Percentiles rank a stretch among this genome's conserved stretches.
These are phyloP conservation scores for Ophonus ardosiacus DNA, from an alignment of 2,888 invertebrate genomes.

Conservation along the genomic window DNA sequence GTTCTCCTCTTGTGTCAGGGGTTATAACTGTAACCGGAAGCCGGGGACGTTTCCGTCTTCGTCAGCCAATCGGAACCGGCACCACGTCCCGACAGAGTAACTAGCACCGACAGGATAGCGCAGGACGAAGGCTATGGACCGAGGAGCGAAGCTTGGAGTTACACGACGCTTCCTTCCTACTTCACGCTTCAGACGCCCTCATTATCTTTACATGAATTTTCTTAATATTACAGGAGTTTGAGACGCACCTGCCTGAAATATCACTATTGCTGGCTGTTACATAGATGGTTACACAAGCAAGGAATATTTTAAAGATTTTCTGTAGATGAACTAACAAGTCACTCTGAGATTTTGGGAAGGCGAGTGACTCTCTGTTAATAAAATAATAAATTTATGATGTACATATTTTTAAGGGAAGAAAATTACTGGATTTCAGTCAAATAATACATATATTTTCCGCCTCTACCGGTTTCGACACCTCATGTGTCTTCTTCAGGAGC, in stretches of 20 bases:
- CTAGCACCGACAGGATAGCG: constrained; percentile 42
- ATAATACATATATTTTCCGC: too few relatives aligned
- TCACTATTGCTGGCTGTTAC: background rate
- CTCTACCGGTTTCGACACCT: too few relatives aligned
- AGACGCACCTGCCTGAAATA: background rate
- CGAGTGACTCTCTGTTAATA: too few relatives aligned
- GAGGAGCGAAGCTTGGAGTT: background rate
- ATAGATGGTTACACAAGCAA: too few relatives aligned
- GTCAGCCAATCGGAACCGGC: constrained; percentile 60
- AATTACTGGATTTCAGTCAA: too few relatives aligned
- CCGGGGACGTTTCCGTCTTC: constrained; percentile 54
- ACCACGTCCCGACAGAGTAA: constrained; percentile 55
- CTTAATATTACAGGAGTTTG: constrained; percentile 13
- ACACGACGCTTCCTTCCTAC: background rate
- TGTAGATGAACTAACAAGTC: too few relatives aligned
- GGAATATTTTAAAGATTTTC: too few relatives aligned
- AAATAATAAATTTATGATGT: too few relatives aligned
- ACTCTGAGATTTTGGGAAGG: too few relatives aligned
- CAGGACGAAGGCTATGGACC: constrained; percentile 16
- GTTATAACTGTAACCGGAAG: constrained; percentile 63
- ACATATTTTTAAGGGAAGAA: too few relatives aligned
- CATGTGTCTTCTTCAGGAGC: too few relatives aligned
- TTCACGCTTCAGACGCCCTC: constrained; percentile 24
- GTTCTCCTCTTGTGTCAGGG: too few relatives aligned
- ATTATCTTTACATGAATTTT: constrained; percentile 31